These are phyloP conservation scores for Epistrophella euchroma DNA, from an alignment of 2,888 invertebrate genomes.

Conservation along the genomic window DNA sequence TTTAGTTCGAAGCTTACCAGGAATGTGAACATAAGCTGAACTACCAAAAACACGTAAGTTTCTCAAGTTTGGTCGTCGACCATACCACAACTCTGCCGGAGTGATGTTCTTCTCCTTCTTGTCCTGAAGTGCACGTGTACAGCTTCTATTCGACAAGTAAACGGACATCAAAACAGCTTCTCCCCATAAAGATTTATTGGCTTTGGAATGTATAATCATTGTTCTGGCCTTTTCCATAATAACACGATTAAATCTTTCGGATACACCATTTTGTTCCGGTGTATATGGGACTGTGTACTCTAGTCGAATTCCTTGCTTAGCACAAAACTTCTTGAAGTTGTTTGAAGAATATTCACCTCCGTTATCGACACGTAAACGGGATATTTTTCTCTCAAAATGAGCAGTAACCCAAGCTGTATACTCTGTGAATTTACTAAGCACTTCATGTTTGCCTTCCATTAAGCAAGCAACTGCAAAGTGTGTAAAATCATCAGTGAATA, in stretches of 20 bases:
- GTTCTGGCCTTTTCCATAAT: background rate
- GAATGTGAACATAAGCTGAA: too few species aligned
- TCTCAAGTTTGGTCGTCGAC: background rate
- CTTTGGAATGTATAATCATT: background rate
- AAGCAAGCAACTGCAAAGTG: conserved; percentile 5
- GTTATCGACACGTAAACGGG: conserved; percentile 12
- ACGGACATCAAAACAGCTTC: conserved; percentile 21
- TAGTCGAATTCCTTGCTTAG: background rate
- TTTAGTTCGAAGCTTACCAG: too few species aligned
- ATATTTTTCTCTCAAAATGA: conserved; percentile 1
- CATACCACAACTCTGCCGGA: background rate
- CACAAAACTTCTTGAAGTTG: background rate
- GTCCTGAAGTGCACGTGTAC: too few species aligned
- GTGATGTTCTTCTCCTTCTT: background rate
- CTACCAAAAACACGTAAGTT: background rate
- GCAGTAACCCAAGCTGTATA: background rate
- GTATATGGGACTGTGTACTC: conserved; percentile 2
- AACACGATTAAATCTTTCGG: conserved; percentile 24
- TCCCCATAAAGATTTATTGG: conserved; percentile 24
- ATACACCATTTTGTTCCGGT: conserved; percentile 3
- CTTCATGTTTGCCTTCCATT: conserved; percentile 18
- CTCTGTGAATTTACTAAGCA: background rate
- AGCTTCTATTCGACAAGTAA: background rate
- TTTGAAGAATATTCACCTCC: conserved; percentile 17
- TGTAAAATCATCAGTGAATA: conserved; percentile 6